Conservation (phyloP, 2,888 invertebrate genomes). For the Coelopa pilipes region DNA sequence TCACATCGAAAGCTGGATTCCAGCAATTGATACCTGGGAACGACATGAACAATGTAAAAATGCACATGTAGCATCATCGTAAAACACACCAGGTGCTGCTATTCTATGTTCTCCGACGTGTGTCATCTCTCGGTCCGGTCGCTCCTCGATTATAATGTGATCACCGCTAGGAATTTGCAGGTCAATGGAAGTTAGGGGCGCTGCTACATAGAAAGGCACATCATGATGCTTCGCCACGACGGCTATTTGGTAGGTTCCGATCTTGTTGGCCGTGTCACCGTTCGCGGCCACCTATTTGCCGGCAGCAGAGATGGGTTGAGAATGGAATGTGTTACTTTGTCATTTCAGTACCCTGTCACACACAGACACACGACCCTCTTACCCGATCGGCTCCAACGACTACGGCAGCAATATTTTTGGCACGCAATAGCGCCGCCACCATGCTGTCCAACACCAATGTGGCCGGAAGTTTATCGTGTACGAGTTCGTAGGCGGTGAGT, state of each 20-base stretch:
- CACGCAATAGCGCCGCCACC: constrained; percentile 91
- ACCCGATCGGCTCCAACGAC: constrained; percentile 98
- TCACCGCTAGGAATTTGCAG: constrained; percentile 81
- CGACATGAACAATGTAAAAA: constrained; percentile 1
- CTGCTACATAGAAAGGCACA: constrained; percentile 95
- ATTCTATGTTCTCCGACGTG: constrained; percentile 86
- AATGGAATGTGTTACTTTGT: constrained; percentile 1
- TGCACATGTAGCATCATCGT: constrained; percentile 6
- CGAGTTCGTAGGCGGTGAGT: constrained; percentile 94
- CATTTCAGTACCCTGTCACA: not conserved
- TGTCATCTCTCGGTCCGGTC: constrained; percentile 92
- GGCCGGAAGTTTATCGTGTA: constrained; percentile 90
- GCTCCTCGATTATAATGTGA: constrained; percentile 91
- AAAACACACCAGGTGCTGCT: constrained; percentile 80
- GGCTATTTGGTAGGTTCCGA: constrained; percentile 96
- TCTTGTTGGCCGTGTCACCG: constrained; percentile 99
- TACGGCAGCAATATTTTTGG: constrained; percentile 85
- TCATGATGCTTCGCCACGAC: constrained; percentile 89
- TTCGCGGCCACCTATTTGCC: constrained; percentile 81
- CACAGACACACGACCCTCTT: constrained; percentile 45
- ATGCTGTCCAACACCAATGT: constrained; percentile 95
- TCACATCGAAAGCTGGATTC: constrained; percentile 99
- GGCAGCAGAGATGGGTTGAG: constrained; percentile 8
- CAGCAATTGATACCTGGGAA: constrained; percentile 85
- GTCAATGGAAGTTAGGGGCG: constrained; percentile 93